A percentile compares a stretch with the other conserved stretches of the same genome.
Conservation (phyloP, 2,888 invertebrate species). For the Eupithecia tripunctaria region DNA sequence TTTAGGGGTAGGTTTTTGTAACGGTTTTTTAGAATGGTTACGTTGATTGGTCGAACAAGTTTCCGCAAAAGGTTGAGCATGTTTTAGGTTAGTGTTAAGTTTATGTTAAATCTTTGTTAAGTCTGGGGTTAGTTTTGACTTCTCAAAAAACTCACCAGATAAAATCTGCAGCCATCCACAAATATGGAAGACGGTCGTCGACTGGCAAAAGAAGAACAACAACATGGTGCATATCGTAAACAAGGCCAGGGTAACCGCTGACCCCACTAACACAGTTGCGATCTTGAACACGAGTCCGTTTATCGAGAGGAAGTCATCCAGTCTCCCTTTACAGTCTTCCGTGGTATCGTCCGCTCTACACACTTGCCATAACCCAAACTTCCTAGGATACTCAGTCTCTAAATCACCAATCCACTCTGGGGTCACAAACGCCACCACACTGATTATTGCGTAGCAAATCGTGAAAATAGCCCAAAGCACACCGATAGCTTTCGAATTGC, state of each 20-base stretch:
- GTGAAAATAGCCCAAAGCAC: constrained; percentile 99
- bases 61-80: neutral
- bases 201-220: constrained; percentile 96
- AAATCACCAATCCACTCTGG: constrained; percentile 96
- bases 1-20: constrained; percentile 11
- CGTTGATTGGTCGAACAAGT: neutral
- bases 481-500: constrained; percentile 97
- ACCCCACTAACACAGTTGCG: constrained; percentile 94
- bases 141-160: constrained; percentile 89
- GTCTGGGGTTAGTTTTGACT: neutral
- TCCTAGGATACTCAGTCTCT: constrained; percentile 93
- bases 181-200: constrained; percentile 95
- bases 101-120: neutral
- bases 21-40: neutral
- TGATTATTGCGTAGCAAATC: constrained; percentile 98
- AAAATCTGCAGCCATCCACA: constrained; percentile 98
- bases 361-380: constrained; percentile 96
- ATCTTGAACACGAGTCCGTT: constrained; percentile 93
- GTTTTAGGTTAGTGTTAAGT: neutral
- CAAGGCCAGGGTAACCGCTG: constrained; percentile 93
- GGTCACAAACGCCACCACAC: constrained; percentile 97
- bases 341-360: constrained; percentile 91
- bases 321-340: constrained; percentile 92
- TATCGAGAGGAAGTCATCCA: constrained; percentile 93
- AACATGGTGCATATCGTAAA: constrained; percentile 95